Percentiles rank a stretch among this genome's conserved stretches.
These are phyloP conservation scores for Indicator maculatus DNA, from an alignment of 2,113 vertebrate species.

Conservation along the genomic window DNA sequence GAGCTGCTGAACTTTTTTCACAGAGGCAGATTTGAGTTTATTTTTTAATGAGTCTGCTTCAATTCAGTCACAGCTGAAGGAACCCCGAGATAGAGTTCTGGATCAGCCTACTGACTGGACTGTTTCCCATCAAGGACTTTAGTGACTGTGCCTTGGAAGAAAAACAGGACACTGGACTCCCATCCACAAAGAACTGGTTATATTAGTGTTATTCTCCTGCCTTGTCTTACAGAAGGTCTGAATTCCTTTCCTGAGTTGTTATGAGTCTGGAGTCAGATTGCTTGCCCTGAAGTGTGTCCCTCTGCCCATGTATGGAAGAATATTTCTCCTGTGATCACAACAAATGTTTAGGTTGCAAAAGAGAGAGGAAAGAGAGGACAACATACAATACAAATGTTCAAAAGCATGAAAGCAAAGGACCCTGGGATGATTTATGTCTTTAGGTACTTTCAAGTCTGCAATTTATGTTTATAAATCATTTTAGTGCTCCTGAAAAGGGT, in stretches of 20 bases:
- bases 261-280: neutral
- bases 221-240: neutral
- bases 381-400: neutral
- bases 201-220: neutral
- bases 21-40: neutral
- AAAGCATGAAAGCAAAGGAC: neutral
- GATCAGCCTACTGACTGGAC: neutral
- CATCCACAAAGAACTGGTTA: neutral
- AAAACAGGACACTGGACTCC: neutral
- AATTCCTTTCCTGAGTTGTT: conserved; percentile 10
- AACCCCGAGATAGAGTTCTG: neutral
- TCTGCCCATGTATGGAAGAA: neutral
- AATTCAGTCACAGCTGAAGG: neutral
- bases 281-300: neutral
- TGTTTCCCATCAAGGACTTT: neutral
- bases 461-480: neutral
- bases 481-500: conserved; percentile 23
- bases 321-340: neutral
- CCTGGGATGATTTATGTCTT: neutral
- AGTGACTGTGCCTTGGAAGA: neutral
- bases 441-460: neutral
- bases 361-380: neutral
- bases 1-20: neutral
- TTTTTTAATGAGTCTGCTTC: neutral
- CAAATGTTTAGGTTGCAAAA: neutral